Conservation (phyloP, 2,888 invertebrate species). For the Rhodophaea formosa region DNA sequence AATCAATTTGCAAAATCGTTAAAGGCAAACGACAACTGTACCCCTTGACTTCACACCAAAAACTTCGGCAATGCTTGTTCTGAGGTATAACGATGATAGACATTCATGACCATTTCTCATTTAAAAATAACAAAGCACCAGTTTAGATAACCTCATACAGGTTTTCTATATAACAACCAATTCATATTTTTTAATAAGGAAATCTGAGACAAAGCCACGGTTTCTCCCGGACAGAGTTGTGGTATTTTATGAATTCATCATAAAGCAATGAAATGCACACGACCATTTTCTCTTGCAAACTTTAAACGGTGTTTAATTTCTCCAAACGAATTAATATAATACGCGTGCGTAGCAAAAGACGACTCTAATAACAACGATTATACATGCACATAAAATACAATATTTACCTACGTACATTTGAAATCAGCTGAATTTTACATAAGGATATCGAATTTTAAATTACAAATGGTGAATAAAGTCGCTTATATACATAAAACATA, state of each 20-base stretch:
- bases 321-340: constrained; percentile 1
- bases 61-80: no score
- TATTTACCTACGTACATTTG: constrained; percentile 2
- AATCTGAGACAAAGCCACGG: no score
- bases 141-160: background rate
- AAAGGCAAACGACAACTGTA: no score
- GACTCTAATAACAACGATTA: constrained; percentile 9
- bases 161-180: no score
- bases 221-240: no score
- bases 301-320: constrained; percentile 1
- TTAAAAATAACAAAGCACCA: background rate
- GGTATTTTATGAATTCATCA: background rate
- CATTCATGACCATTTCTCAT: no score
- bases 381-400: constrained; percentile 17
- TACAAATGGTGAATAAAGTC: constrained; percentile 9
- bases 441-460: constrained; percentile 17
- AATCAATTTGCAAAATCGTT: no score
- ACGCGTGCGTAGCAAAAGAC: constrained; percentile 8
- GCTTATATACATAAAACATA: constrained; percentile 14
- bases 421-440: constrained; percentile 12
- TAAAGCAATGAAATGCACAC: background rate
- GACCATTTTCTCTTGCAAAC: background rate
- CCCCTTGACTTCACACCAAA: no score
- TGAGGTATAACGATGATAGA: no score
- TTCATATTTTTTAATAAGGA: no score